phyloP scores from a whole-genome alignment of 2,888 invertebrate genomes.

The Diadromus collaris region DNA sequence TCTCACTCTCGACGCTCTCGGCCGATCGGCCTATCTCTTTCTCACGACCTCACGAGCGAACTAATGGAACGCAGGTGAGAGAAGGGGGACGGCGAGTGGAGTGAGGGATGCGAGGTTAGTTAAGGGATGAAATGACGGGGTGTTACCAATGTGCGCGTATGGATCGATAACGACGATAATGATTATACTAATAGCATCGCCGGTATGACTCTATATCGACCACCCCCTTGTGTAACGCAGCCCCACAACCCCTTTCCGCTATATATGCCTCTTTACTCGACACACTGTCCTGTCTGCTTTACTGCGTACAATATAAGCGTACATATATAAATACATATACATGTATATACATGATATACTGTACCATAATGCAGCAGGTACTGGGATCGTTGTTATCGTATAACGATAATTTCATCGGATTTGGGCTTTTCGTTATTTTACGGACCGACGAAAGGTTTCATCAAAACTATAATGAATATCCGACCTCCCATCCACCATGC shows the following conservation, averaged over 20 bases:
- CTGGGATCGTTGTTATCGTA: conserved; percentile 59
- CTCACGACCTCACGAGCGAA: conserved; percentile 16
- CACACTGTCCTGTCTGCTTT: not conserved
- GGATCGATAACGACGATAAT: conserved; percentile 66
- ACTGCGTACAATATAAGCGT: not conserved
- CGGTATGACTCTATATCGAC: conserved; percentile 7
- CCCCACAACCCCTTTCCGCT: not conserved
- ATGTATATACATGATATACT: not conserved
- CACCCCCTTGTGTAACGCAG: conserved; percentile 9
- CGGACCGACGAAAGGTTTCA: conserved; percentile 42
- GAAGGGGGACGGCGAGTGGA: conserved; percentile 26
- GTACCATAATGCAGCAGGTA: conserved; percentile 21
- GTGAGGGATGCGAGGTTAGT: conserved; percentile 18
- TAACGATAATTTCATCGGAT: conserved; percentile 57
- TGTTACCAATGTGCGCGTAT: conserved; percentile 54
- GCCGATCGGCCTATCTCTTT: not conserved
- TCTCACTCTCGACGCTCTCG: not conserved
- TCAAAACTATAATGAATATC: conserved; percentile 55
- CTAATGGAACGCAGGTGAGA: conserved; percentile 49
- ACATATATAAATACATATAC: not conserved
- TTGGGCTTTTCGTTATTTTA: conserved; percentile 61
- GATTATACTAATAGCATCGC: conserved; percentile 63
- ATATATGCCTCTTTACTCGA: conserved; percentile 6
- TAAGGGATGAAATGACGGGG: conserved; percentile 46
- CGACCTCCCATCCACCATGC: not conserved